These are phyloP conservation scores for Fissipunctia ypsillon DNA, from an alignment of 2,888 invertebrate genomes.

Conservation along the genomic window DNA sequence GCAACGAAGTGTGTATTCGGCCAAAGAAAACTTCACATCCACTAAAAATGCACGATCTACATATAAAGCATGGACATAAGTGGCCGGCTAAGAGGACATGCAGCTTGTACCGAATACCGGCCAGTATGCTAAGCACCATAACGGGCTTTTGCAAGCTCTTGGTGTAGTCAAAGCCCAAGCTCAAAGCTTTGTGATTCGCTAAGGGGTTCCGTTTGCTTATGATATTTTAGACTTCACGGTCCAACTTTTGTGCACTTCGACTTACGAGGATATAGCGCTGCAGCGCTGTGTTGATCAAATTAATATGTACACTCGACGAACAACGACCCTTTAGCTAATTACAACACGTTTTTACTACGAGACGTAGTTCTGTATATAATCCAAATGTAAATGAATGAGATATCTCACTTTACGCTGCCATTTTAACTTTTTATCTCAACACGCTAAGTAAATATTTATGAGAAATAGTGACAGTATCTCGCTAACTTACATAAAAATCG, in stretches of 20 bases:
- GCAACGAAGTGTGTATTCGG: not conserved
- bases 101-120: slow-evolving; percentile 46
- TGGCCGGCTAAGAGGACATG: slow-evolving; percentile 48
- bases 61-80: slow-evolving; percentile 29
- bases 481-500: slow-evolving; percentile 51
- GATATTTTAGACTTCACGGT: slow-evolving; percentile 66
- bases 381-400: slow-evolving; percentile 21
- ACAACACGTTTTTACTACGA: not conserved
- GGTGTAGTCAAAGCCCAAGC: slow-evolving; percentile 59
- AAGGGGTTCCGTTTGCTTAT: slow-evolving; percentile 69
- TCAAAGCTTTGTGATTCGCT: slow-evolving; percentile 73
- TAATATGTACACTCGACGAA: slow-evolving; percentile 49
- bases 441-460: slow-evolving; percentile 39
- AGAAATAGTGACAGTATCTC: slow-evolving; percentile 36
- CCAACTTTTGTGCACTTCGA: slow-evolving; percentile 64
- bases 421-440: slow-evolving; percentile 19
- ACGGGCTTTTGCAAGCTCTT: slow-evolving; percentile 62
- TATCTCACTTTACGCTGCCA: slow-evolving; percentile 18
- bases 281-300: slow-evolving; percentile 68
- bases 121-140: slow-evolving; percentile 60
- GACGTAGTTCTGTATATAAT: slow-evolving; percentile 4
- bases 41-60: slow-evolving; percentile 11
- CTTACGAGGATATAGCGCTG: slow-evolving; percentile 40
- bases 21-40: slow-evolving; percentile 7
- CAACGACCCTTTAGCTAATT: slow-evolving; percentile 32